Percentiles rank a stretch among this genome's conserved stretches.
Conservation (phyloP, 2,888 invertebrate species). For the Drosophila nr. perissopoda region DNA sequence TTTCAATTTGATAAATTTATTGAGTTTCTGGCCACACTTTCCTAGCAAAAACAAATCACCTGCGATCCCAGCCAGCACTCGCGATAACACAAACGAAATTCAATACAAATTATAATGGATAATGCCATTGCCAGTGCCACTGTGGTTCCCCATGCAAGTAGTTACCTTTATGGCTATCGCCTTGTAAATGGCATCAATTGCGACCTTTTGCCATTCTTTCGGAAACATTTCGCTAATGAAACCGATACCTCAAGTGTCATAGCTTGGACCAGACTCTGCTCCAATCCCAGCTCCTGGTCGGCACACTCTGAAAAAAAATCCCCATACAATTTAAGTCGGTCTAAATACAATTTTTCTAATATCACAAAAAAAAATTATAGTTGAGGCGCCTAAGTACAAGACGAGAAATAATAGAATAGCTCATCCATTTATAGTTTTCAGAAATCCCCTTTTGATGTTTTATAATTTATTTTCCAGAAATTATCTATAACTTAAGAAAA, state of each 20-base stretch:
- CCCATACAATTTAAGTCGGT: not conserved
- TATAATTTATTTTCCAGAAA: not conserved
- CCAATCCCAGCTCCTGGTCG: conserved; percentile 42
- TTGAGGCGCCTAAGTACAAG: too few relatives aligned
- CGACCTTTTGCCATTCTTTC: conserved; percentile 79
- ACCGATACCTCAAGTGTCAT: conserved; percentile 78
- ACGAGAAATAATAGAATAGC: not conserved
- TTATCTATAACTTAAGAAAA: not conserved
- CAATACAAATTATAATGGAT: conserved; percentile 74
- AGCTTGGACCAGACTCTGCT: conserved; percentile 35
- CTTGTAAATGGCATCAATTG: conserved; percentile 79
- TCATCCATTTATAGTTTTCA: not conserved
- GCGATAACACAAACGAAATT: conserved; percentile 65
- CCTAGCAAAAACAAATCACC: conserved; percentile 65
- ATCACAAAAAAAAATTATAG: not conserved
- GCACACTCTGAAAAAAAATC: conserved; percentile 11
- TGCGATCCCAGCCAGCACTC: conserved; percentile 42
- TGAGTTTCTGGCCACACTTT: conserved; percentile 43
- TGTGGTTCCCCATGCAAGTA: conserved; percentile 12
- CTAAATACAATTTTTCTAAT: not conserved
- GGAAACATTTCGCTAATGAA: conserved; percentile 80
- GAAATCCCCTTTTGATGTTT: not conserved
- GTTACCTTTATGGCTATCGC: conserved; percentile 50
- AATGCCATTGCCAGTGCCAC: conserved; percentile 26
- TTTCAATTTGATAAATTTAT: conserved; percentile 79